phyloP scores from a whole-genome alignment of 2,888 invertebrate species.

The Fissipunctia ypsillon region DNA sequence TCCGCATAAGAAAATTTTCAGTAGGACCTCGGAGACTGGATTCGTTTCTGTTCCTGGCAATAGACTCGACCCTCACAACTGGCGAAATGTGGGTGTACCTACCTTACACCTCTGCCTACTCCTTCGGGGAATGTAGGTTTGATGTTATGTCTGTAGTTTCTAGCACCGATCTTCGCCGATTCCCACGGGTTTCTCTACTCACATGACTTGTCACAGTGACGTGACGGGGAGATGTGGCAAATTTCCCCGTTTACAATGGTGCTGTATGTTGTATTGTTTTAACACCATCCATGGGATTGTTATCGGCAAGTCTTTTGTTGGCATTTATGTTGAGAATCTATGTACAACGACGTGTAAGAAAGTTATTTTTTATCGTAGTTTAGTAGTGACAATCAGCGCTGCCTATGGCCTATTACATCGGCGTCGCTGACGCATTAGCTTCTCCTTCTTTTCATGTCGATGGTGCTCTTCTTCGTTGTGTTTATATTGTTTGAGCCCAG shows the following conservation, averaged over 20 bases:
- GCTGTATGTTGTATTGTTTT: constrained; percentile 41
- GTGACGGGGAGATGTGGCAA: constrained; percentile 20
- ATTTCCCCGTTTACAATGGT: constrained; percentile 58
- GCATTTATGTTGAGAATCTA: constrained; percentile 29
- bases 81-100: not conserved
- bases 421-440: not conserved
- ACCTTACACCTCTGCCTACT: not conserved
- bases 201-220: constrained; percentile 44
- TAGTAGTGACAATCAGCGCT: not conserved
- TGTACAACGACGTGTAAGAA: constrained; percentile 6
- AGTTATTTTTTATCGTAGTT: constrained; percentile 1
- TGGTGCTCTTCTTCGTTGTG: too few relatives aligned
- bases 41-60: not conserved
- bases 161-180: constrained; percentile 28
- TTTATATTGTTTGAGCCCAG: too few relatives aligned
- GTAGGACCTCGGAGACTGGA: too few relatives aligned
- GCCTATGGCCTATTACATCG: not conserved
- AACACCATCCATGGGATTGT: constrained; percentile 50
- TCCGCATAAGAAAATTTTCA: not conserved
- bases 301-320: constrained; percentile 36
- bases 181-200: constrained; percentile 61
- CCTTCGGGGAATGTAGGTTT: too few relatives aligned
- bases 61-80: not conserved
- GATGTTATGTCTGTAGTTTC: too few relatives aligned
- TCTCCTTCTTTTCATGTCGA: too few relatives aligned